phyloP scores from a whole-genome alignment of 2,797 vertebrate species.

The Myripristis jacobus region DNA sequence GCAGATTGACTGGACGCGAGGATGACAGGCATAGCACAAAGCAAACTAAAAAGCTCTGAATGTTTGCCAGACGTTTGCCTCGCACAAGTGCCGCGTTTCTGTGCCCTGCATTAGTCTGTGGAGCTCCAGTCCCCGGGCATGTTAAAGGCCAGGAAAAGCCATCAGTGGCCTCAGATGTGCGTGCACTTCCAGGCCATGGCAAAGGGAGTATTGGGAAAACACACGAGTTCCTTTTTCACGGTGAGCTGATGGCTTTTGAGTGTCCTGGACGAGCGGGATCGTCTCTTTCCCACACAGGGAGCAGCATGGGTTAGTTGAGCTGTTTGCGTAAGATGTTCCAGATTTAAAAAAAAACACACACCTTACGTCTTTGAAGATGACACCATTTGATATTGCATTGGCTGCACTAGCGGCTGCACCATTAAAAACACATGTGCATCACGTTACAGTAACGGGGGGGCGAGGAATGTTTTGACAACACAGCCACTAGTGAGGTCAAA shows the following conservation, averaged over 20 bases:
- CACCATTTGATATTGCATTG: conserved; percentile 74
- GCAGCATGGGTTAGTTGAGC: conserved; percentile 73
- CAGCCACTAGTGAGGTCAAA: conserved; percentile 43
- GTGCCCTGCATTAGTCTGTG: conserved; percentile 61
- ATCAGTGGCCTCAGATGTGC: conserved; percentile 60
- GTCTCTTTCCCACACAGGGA: conserved; percentile 74
- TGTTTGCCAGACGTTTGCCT: conserved; percentile 63
- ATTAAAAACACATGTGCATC: conserved; percentile 79
- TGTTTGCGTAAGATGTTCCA: conserved; percentile 78
- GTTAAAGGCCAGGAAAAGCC: conserved; percentile 66
- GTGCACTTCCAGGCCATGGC: conserved; percentile 57
- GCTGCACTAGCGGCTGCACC: conserved; percentile 57
- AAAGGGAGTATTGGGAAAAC: conserved; percentile 70
- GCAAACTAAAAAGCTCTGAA: conserved; percentile 65
- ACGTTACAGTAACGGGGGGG: conserved; percentile 66
- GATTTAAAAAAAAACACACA: conserved; percentile 69
- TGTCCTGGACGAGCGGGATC: conserved; percentile 53
- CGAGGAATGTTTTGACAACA: conserved; percentile 53
- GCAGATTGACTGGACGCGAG: conserved; percentile 73
- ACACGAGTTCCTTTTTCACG: conserved; percentile 50
- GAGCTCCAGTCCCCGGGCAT: conserved; percentile 52
- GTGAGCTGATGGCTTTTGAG: conserved; percentile 44
- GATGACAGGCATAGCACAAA: conserved; percentile 74
- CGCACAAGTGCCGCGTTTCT: conserved; percentile 58
- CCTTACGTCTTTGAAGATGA: conserved; percentile 79